Percentiles rank a stretch among this genome's conserved stretches.
These are phyloP conservation scores for Papilio gigon DNA, from an alignment of 2,888 invertebrate genomes.

Conservation along the genomic window DNA sequence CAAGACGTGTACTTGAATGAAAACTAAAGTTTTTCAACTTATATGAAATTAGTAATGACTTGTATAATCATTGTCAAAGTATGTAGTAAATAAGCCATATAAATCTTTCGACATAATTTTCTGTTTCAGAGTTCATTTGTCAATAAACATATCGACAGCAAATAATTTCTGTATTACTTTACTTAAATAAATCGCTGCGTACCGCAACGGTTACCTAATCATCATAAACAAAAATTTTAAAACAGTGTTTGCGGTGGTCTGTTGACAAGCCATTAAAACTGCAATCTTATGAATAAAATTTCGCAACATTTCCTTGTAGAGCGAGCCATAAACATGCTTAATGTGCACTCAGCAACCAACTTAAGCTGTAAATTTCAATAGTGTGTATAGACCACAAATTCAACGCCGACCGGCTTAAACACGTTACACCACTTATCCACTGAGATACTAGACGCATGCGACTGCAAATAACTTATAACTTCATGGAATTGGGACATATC, in stretches of 20 bases:
- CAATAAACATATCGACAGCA: not conserved
- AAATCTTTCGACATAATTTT: not conserved
- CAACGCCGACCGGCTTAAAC: conserved; percentile 64
- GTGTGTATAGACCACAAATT: conserved; percentile 77
- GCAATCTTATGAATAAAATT: conserved; percentile 43
- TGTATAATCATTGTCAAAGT: too few species aligned
- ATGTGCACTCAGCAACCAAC: conserved; percentile 56
- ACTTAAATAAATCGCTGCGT: conserved; percentile 27
- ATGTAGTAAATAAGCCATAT: not conserved
- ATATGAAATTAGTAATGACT: too few species aligned
- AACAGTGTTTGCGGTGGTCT: conserved; percentile 43
- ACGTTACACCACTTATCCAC: conserved; percentile 47
- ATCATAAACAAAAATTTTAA: conserved; percentile 27
- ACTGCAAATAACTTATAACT: too few species aligned
- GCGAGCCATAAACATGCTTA: conserved; percentile 50
- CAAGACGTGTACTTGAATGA: too few species aligned
- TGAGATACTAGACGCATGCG: not conserved
- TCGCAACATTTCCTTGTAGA: conserved; percentile 51
- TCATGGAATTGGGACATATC: too few species aligned
- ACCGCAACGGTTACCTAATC: conserved; percentile 32
- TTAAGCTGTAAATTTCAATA: conserved; percentile 77
- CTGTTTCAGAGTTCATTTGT: not conserved
- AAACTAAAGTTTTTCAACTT: too few species aligned
- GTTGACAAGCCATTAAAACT: conserved; percentile 29
- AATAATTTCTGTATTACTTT: not conserved